phyloP scores from a whole-genome alignment of 2,797 vertebrate species.

The Tamandua tetradactyla region DNA sequence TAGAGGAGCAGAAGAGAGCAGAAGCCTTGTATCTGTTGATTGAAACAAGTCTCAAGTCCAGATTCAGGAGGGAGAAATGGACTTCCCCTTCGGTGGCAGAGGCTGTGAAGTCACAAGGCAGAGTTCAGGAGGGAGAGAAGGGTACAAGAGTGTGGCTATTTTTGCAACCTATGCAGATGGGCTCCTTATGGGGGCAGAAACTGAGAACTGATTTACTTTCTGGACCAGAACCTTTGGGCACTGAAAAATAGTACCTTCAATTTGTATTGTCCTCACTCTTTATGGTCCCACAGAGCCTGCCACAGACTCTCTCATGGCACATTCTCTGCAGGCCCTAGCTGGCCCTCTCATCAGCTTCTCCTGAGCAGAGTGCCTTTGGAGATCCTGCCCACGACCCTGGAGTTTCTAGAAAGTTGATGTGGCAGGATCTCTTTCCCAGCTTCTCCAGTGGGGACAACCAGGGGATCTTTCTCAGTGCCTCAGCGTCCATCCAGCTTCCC shows the following conservation, averaged over 20 bases:
- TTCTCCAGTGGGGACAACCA: background rate
- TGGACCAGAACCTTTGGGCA: background rate
- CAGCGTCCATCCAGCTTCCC: background rate
- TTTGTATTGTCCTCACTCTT: background rate
- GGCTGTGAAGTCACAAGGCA: background rate
- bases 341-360: too few species aligned
- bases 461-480: fast-evolving
- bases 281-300: background rate
- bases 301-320: fast-evolving
- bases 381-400: background rate
- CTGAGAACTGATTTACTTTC: background rate
- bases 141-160: background rate
- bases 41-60: background rate
- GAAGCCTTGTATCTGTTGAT: background rate
- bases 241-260: background rate
- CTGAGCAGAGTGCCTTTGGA: background rate
- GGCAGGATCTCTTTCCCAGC: background rate
- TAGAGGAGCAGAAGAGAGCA: too few species aligned
- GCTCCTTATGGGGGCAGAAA: background rate
- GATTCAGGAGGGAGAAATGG: background rate
- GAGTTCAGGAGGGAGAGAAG: background rate
- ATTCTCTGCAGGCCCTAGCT: background rate
- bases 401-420: background rate
- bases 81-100: background rate
- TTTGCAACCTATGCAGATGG: background rate